Conservation (phyloP, 2,113 vertebrate genomes). For the Rhinolophus sinicus region DNA sequence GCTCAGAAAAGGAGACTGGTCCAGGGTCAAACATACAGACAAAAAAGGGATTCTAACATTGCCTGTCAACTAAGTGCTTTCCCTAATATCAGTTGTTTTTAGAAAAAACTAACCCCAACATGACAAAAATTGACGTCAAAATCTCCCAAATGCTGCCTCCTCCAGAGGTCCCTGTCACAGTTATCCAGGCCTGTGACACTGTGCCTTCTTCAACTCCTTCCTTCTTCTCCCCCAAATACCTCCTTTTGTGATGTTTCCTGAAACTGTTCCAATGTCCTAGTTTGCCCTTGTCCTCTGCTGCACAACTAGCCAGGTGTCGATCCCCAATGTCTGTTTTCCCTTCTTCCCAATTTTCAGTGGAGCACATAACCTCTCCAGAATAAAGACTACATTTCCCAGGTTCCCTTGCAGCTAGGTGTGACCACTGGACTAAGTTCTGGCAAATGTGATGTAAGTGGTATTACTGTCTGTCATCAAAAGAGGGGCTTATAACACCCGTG, state of each 20-base stretch:
- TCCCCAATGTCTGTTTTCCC: background rate
- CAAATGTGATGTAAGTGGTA: background rate
- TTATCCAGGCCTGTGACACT: background rate
- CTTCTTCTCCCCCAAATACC: background rate
- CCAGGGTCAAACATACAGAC: background rate
- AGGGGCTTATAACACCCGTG: background rate
- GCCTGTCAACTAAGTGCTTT: background rate
- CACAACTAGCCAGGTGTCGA: background rate
- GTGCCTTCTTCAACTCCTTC: background rate
- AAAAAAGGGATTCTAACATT: background rate
- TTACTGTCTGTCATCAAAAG: background rate
- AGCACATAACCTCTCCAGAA: background rate
- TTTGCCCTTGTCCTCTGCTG: fast-evolving
- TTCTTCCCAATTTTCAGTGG: background rate
- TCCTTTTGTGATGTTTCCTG: background rate
- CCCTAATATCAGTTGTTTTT: background rate
- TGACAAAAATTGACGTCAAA: background rate
- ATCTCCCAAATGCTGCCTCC: background rate
- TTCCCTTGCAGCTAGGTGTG: background rate
- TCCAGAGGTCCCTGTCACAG: background rate
- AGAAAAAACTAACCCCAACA: background rate
- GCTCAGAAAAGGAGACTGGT: background rate
- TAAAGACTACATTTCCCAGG: background rate
- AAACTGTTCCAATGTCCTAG: background rate
- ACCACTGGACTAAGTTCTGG: background rate